Evolutionary conservation across 2,888 invertebrate species (phyloP).

Genomic region (Drosophila mimica): DNA sequence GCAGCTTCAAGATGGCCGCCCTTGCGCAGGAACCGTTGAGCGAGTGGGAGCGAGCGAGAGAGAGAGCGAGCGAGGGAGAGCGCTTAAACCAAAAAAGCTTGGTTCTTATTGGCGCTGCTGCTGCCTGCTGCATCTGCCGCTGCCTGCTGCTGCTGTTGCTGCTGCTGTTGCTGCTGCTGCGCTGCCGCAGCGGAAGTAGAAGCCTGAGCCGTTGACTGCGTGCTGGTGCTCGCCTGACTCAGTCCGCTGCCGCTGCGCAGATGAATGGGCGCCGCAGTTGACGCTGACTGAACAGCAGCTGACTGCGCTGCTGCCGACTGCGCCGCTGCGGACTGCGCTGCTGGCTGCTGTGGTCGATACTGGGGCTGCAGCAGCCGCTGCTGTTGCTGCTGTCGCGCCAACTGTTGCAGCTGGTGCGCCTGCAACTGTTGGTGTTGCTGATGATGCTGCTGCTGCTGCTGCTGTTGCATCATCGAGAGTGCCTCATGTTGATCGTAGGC

Average conservation of each 20-base stretch:
- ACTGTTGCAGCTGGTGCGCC: conserved; percentile 65
- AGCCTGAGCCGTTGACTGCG: conserved; percentile 82
- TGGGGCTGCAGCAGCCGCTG: conserved; percentile 78
- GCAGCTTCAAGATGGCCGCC: conserved; percentile 74
- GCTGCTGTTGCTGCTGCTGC: conserved; percentile 70
- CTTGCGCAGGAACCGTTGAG: conserved; percentile 64
- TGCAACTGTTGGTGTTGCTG: conserved; percentile 69
- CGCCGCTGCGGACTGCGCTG: conserved; percentile 10
- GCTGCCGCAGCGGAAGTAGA: conserved; percentile 77
- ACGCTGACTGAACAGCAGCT: conserved; percentile 57
- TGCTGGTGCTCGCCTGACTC: conserved; percentile 84
- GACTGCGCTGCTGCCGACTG: conserved; percentile 48
- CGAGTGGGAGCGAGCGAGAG: conserved; percentile 23
- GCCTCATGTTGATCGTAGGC: conserved; percentile 90
- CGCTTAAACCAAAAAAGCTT: conserved; percentile 84
- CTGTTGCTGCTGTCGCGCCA: conserved; percentile 65
- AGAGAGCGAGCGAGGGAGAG: conserved; percentile 19
- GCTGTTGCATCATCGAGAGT: conserved; percentile 83
- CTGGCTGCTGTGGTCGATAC: conserved; percentile 56
- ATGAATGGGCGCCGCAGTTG: conserved; percentile 80
- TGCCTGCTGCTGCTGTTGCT: conserved; percentile 71
- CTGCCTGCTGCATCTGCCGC: conserved; percentile 52
- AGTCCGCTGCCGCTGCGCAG: conserved; percentile 83
- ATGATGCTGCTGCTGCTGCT: conserved; percentile 61
- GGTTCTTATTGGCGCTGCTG: conserved; percentile 74